Conservation (phyloP, 35 echinoderm and acorn worm genomes). For the Heliocidaris tuberculata region DNA sequence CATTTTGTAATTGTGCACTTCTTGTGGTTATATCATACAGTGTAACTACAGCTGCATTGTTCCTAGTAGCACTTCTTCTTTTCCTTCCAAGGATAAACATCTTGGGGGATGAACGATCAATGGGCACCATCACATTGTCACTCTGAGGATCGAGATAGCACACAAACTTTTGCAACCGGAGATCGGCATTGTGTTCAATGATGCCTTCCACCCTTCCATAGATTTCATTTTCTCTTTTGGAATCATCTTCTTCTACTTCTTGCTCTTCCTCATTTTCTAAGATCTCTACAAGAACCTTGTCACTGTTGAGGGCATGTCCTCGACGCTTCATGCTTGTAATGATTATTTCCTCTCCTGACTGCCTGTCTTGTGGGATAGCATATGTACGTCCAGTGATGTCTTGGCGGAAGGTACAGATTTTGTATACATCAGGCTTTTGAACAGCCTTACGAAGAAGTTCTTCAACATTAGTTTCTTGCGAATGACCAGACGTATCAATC, state of each 20-base stretch:
- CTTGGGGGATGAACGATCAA: conserved; percentile 85
- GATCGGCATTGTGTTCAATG: conserved; percentile 65
- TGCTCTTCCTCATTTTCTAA: conserved; percentile 55
- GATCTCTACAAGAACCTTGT: conserved; percentile 75
- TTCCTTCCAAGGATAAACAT: conserved; percentile 52
- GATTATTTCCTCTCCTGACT: conserved; percentile 54
- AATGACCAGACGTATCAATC: neutral
- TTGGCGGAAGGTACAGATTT: conserved; percentile 66
- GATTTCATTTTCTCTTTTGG: conserved; percentile 45
- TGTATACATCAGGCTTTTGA: conserved; percentile 64
- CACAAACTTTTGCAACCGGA: conserved; percentile 71
- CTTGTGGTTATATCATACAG: conserved; percentile 47
- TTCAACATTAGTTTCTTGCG: conserved; percentile 41
- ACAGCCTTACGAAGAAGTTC: conserved; percentile 36
- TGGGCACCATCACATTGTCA: conserved; percentile 81
- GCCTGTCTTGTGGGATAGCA: conserved; percentile 66
- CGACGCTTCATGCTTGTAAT: conserved; percentile 68
- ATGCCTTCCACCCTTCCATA: conserved; percentile 81
- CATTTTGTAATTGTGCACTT: neutral
- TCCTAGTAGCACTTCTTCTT: neutral
- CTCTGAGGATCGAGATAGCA: conserved; percentile 85
- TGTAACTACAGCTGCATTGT: conserved; percentile 36
- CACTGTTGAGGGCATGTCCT: conserved; percentile 67
- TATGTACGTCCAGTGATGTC: conserved; percentile 67
- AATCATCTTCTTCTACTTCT: conserved; percentile 36